A percentile compares a stretch with the other conserved stretches of the same genome.
phyloP scores from a whole-genome alignment of 1,140 invertebrate species.

The Leguminivora glycinivorella region DNA sequence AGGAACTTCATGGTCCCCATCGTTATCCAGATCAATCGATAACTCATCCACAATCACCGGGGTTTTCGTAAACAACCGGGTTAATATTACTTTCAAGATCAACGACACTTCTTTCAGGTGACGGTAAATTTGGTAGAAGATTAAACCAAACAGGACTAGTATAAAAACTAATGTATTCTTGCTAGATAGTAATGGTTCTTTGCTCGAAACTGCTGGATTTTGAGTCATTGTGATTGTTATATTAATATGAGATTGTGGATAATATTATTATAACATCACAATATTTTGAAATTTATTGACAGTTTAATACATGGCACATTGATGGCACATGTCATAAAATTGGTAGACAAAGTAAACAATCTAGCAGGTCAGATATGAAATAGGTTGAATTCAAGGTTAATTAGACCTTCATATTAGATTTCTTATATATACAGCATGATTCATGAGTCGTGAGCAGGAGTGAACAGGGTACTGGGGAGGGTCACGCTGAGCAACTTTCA shows the following conservation, averaged over 20 bases:
- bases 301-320: neutral
- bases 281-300: neutral
- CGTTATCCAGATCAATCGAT: neutral
- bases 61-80: neutral
- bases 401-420: no score
- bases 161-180: neutral
- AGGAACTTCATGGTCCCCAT: neutral
- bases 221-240: neutral
- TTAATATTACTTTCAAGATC: neutral
- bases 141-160: neutral
- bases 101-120: neutral
- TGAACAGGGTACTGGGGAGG: no score
- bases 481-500: no score
- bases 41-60: neutral
- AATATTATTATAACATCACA: slow-evolving; percentile 5
- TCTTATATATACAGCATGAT: no score
- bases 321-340: no score
- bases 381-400: no score
- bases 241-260: neutral
- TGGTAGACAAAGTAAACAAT: no score
- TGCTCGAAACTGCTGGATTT: neutral
- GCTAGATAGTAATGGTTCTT: neutral
- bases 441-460: no score
- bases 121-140: neutral
- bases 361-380: no score